These are phyloP conservation scores for Ciconia boyciana DNA, from an alignment of 2,113 vertebrate species.

Conservation along the genomic window DNA sequence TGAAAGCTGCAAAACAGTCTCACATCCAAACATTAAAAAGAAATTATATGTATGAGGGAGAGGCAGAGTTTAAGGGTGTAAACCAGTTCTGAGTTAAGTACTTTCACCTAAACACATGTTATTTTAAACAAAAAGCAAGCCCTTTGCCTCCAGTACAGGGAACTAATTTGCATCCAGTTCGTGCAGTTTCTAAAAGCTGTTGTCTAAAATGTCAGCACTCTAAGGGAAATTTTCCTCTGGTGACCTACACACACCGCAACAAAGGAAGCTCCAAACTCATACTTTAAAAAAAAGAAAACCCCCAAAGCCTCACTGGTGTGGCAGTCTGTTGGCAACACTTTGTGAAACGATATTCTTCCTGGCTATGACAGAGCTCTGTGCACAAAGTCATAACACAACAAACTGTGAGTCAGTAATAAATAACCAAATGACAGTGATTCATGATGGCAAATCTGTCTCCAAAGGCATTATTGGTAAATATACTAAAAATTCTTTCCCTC, in stretches of 20 bases:
- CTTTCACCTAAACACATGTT: neutral
- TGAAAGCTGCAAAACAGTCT: neutral
- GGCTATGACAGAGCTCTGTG: neutral
- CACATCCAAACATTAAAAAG: neutral
- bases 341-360: neutral
- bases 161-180: neutral
- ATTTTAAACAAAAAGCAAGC: neutral
- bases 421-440: neutral
- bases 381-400: neutral
- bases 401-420: neutral
- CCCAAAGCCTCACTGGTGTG: neutral
- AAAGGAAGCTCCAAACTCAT: neutral
- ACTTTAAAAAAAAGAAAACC: neutral
- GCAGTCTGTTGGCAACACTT: neutral
- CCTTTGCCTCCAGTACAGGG: neutral
- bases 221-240: neutral
- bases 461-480: neutral
- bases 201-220: neutral
- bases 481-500: slow-evolving; percentile 27
- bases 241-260: neutral
- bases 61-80: neutral
- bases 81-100: neutral
- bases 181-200: neutral
- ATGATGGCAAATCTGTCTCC: neutral
- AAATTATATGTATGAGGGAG: neutral